Evolutionary conservation across 1,140 invertebrate genomes (phyloP).

Genomic region (Sarcophaga bullata): DNA sequence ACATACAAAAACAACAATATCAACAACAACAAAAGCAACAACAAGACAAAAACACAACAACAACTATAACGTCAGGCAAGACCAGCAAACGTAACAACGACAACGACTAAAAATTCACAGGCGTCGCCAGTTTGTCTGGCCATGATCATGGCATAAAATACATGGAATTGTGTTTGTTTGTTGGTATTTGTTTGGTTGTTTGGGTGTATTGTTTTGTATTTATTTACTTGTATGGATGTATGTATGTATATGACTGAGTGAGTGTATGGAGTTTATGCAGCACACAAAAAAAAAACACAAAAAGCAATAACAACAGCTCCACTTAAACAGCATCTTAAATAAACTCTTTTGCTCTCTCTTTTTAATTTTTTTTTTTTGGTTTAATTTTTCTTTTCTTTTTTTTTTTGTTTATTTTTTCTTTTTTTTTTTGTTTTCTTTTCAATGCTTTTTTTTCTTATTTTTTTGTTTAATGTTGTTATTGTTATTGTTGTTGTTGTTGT

Average conservation of each 20-base stretch:
- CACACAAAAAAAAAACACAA: neutral
- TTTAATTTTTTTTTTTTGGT: neutral
- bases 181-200: constrained; percentile 28
- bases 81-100: neutral
- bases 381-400: neutral
- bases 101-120: constrained; percentile 50
- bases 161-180: constrained; percentile 32
- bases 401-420: neutral
- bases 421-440: neutral
- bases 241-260: neutral
- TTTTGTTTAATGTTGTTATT: neutral
- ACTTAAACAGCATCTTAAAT: constrained; percentile 31
- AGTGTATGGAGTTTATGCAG: constrained; percentile 15
- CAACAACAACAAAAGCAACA: constrained; percentile 13
- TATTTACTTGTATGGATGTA: neutral
- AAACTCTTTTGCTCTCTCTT: constrained; percentile 26
- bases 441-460: neutral
- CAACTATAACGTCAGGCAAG: constrained; percentile 5
- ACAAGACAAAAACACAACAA: neutral
- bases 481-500: neutral
- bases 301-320: neutral
- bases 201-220: constrained; percentile 13
- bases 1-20: neutral
- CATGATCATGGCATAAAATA: constrained; percentile 34
- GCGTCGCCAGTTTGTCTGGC: constrained; percentile 64